A percentile compares a stretch with the other conserved stretches of the same genome.
Evolutionary conservation across 2,797 vertebrate genomes (phyloP).

Genomic region (Coreius guichenoti): DNA sequence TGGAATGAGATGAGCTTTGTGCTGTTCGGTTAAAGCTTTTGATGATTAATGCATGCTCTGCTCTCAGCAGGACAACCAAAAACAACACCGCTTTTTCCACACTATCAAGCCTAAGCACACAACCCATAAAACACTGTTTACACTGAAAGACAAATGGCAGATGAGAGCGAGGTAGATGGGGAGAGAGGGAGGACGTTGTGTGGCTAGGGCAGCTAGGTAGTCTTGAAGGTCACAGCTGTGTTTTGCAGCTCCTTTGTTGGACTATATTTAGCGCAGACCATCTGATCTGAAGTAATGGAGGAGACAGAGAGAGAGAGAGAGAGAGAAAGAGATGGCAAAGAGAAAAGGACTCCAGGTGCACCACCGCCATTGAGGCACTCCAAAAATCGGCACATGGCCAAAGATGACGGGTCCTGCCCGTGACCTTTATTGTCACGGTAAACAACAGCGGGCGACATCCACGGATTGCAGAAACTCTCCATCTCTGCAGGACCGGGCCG

Average conservation of each 20-base stretch:
- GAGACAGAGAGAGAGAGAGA: constrained; percentile 20
- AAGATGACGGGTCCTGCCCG: constrained; percentile 26
- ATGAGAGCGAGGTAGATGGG: constrained; percentile 30
- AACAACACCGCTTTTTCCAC: constrained; percentile 27
- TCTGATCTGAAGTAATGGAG: constrained; percentile 72
- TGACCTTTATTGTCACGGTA: constrained; percentile 50
- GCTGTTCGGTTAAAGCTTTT: constrained; percentile 26
- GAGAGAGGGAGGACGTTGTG: constrained; percentile 36
- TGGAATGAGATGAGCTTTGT: constrained; percentile 27
- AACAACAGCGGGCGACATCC: constrained; percentile 5
- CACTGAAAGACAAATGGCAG: constrained; percentile 50
- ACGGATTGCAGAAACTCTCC: constrained; percentile 10
- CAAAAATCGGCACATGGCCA: constrained; percentile 46
- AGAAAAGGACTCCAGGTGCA: constrained; percentile 43
- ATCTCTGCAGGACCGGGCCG: constrained; percentile 14
- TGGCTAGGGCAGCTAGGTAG: constrained; percentile 57
- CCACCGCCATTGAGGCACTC: constrained; percentile 21
- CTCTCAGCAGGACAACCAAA: constrained; percentile 34
- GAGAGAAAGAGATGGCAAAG: background rate
- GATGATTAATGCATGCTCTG: constrained; percentile 54
- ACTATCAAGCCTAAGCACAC: constrained; percentile 50
- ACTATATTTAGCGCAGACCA: constrained; percentile 78
- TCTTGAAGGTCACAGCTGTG: constrained; percentile 77
- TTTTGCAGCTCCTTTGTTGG: constrained; percentile 65
- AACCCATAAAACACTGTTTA: constrained; percentile 53